These are phyloP conservation scores for Helicorthomorpha holstii DNA, from an alignment of 1,140 invertebrate genomes.

Conservation along the genomic window DNA sequence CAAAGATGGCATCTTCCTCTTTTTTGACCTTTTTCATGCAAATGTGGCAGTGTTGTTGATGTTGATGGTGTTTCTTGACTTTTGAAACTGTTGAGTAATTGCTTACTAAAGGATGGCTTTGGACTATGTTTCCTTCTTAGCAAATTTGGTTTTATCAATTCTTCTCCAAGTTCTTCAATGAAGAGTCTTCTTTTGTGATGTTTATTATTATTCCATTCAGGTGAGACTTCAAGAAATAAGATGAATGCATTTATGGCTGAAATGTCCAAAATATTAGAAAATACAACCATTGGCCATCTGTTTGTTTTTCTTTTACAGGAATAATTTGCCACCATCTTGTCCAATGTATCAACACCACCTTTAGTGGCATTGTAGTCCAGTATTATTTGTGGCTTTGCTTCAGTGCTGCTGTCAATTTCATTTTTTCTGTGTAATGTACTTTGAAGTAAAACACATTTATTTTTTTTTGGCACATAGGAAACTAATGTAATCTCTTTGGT, in stretches of 20 bases:
- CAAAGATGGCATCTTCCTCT: background rate
- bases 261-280: slow-evolving; percentile 12
- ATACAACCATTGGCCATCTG: slow-evolving; percentile 12
- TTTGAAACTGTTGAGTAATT: background rate
- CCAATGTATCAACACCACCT: slow-evolving; percentile 12
- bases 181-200: background rate
- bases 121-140: background rate
- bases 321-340: slow-evolving; percentile 10
- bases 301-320: slow-evolving; percentile 5
- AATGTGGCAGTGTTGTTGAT: background rate
- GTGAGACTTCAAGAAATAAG: background rate
- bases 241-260: background rate
- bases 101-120: background rate
- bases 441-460: slow-evolving; percentile 11
- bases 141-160: background rate
- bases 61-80: background rate
- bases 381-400: slow-evolving; percentile 13
- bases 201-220: background rate
- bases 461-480: slow-evolving; percentile 11
- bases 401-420: background rate
- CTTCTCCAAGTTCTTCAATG: background rate
- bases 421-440: slow-evolving; percentile 9
- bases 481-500: slow-evolving; percentile 9
- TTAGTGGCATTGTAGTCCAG: slow-evolving; percentile 14
- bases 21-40: background rate